A percentile compares a stretch with the other conserved stretches of the same genome.
phyloP scores from a whole-genome alignment of 2,113 vertebrate species.

The Hippocampus mohnikei region DNA sequence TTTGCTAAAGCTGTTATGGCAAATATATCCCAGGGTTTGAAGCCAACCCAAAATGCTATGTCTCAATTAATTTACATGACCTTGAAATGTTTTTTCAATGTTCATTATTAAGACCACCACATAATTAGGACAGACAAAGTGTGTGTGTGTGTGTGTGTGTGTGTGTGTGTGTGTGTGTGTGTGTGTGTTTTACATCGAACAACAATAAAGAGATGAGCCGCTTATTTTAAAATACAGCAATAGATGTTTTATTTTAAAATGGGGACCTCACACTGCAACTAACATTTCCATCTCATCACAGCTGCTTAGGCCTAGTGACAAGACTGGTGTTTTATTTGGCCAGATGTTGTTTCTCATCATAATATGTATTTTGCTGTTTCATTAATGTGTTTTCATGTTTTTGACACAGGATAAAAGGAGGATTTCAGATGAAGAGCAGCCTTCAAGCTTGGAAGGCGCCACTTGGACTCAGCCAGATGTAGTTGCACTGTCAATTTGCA shows the following conservation, averaged over 20 bases:
- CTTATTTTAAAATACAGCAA: background rate
- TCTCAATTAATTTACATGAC: too few species aligned
- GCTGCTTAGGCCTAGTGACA: too few species aligned
- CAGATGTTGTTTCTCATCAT: background rate
- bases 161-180: too few species aligned
- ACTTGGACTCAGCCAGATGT: background rate
- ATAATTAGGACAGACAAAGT: too few species aligned
- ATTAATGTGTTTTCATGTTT: background rate
- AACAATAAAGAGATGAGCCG: background rate
- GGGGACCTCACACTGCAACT: background rate
- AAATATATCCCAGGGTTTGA: background rate
- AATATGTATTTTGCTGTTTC: background rate
- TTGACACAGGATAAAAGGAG: background rate
- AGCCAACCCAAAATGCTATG: too few species aligned
- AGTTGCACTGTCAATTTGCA: background rate
- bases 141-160: too few species aligned
- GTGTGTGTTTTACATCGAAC: too few species aligned
- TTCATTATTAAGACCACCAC: too few species aligned
- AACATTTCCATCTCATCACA: background rate
- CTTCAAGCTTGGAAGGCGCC: background rate
- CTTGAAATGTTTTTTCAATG: too few species aligned
- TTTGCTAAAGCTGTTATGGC: background rate
- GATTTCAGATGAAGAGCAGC: background rate
- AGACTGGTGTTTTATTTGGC: too few species aligned
- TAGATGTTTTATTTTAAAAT: background rate